These are phyloP conservation scores for Patella depressa DNA, from an alignment of 2,888 invertebrate genomes.

Conservation along the genomic window DNA sequence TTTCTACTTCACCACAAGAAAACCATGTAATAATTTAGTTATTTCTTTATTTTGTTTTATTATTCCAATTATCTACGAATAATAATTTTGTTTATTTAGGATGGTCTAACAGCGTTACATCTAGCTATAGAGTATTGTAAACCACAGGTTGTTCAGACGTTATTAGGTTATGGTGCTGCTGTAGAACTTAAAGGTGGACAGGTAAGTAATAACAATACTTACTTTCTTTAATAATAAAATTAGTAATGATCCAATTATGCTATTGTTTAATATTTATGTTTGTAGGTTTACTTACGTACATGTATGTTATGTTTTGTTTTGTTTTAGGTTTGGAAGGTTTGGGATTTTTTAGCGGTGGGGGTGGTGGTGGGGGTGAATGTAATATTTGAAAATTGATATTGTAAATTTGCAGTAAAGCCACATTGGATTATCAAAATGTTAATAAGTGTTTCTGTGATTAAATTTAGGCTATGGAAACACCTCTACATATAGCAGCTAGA, in stretches of 20 bases:
- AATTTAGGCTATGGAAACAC: constrained; percentile 85
- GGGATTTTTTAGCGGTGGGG: no score
- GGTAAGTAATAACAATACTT: constrained; percentile 43
- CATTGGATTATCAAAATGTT: no score
- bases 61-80: background rate
- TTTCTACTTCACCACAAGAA: no score
- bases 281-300: no score
- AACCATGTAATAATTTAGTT: no score
- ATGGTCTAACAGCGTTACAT: constrained; percentile 97
- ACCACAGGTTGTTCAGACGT: constrained; percentile 93
- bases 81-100: constrained; percentile 74
- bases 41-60: background rate
- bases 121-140: constrained; percentile 83
- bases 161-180: constrained; percentile 96
- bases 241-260: background rate
- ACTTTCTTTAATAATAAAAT: background rate
- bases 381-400: background rate
- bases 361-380: no score
- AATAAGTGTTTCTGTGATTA: no score
- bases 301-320: no score
- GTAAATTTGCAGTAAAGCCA: background rate
- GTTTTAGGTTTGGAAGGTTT: no score
- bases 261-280: background rate
- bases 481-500: constrained; percentile 96
- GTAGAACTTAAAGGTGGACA: constrained; percentile 87